A percentile compares a stretch with the other conserved stretches of the same genome.
phyloP scores from a whole-genome alignment of 2,888 invertebrate genomes.

The Orthosia cruda region DNA sequence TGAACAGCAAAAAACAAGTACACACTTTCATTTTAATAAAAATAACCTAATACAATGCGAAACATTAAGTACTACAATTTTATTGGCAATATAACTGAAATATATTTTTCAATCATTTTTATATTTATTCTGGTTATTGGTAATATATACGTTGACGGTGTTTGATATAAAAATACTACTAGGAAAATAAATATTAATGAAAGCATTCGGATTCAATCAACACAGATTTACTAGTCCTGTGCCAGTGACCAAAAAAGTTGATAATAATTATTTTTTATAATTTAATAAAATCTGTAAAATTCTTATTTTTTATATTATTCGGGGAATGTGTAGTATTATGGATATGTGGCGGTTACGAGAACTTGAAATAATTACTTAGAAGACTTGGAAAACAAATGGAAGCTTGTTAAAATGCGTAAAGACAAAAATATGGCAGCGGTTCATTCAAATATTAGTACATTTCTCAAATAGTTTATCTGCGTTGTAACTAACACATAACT shows the following conservation, averaged over 20 bases:
- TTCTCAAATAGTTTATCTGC: background rate
- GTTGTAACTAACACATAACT: background rate
- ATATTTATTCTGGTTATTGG: no score
- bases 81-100: no score
- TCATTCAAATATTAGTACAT: background rate
- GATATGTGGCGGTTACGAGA: background rate
- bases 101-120: no score
- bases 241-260: no score
- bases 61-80: no score
- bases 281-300: background rate
- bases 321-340: background rate
- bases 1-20: conserved; percentile 25
- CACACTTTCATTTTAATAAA: conserved; percentile 38
- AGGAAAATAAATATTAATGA: no score
- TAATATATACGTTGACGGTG: no score
- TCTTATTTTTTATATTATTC: background rate
- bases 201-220: no score
- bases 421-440: background rate
- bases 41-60: background rate
- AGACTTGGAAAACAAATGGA: no score
- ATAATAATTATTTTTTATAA: no score
- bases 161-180: background rate
- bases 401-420: background rate
- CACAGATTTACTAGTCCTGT: no score
- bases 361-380: background rate